Percentiles rank a stretch among this genome's conserved stretches.
phyloP scores from a whole-genome alignment of 1,140 invertebrate species.

The Cephus cinctus region DNA sequence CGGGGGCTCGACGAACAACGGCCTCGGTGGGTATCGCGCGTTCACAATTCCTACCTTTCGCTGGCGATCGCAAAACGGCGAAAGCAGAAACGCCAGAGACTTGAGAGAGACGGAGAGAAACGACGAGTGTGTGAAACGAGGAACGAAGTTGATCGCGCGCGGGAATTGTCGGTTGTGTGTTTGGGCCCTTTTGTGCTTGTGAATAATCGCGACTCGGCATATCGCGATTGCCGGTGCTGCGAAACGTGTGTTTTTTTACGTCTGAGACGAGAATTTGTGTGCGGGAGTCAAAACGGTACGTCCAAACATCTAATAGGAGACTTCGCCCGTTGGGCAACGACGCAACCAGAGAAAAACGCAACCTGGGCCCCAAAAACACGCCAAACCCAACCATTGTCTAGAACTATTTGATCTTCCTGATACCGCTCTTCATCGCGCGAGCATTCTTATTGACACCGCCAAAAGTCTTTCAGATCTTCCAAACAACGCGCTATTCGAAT shows the following conservation, averaged over 20 bases:
- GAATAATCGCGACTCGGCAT: constrained; percentile 25
- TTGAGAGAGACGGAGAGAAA: constrained; percentile 3
- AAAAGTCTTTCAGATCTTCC: constrained; percentile 1
- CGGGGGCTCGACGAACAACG: background rate
- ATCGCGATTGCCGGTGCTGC: constrained; percentile 26
- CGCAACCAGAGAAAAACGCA: constrained; percentile 31
- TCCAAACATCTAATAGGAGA: constrained; percentile 21
- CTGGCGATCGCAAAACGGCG: background rate
- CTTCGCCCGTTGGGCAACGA: constrained; percentile 24
- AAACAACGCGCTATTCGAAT: background rate
- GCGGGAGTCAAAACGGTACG: constrained; percentile 31
- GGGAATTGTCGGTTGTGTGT: constrained; percentile 40
- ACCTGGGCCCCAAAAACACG: constrained; percentile 20
- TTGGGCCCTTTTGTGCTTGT: constrained; percentile 37
- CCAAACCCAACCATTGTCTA: constrained; percentile 7
- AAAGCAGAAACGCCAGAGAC: constrained; percentile 1
- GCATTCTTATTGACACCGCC: background rate
- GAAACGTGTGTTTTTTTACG: constrained; percentile 34
- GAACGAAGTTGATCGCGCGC: constrained; percentile 45
- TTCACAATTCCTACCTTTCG: background rate
- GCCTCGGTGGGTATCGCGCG: constrained; percentile 1
- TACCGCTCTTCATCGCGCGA: background rate
- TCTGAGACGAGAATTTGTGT: constrained; percentile 22
- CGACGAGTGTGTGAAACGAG: constrained; percentile 31
- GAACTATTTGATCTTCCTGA: background rate